phyloP scores from a whole-genome alignment of 2,797 vertebrate species.

The Halcyon leucocephala region DNA sequence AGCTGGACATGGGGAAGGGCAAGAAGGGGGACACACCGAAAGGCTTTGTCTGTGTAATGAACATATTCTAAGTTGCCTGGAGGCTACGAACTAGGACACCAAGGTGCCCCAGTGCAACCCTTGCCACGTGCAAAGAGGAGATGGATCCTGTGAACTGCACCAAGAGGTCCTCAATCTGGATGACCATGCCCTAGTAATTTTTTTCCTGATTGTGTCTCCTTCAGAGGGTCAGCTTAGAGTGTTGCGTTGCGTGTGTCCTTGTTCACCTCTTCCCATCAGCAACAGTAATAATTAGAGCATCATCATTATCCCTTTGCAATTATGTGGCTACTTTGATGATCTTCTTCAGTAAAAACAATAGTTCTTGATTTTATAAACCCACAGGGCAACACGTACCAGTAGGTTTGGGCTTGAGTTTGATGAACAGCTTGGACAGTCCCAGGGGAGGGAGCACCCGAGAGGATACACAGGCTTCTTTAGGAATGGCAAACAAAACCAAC shows the following conservation, averaged over 20 bases:
- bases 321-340: slow-evolving; percentile 47
- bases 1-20: background rate
- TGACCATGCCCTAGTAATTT: no score
- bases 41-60: background rate
- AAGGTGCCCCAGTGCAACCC: background rate
- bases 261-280: background rate
- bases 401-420: slow-evolving; percentile 2
- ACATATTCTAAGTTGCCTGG: background rate
- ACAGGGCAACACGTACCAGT: background rate
- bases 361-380: slow-evolving; percentile 45
- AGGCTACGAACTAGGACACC: background rate
- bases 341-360: slow-evolving; percentile 35
- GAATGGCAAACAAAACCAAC: background rate
- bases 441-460: background rate
- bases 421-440: background rate
- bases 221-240: slow-evolving; percentile 6
- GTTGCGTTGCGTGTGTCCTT: background rate
- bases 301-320: slow-evolving; percentile 43
- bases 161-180: background rate
- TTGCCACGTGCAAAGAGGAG: rapidly evolving
- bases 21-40: background rate
- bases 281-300: slow-evolving; percentile 51
- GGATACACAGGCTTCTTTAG: background rate
- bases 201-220: background rate
- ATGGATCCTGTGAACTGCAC: background rate